phyloP scores from a whole-genome alignment of 92 coral and sea anemone species.

The Phenganax marumi region DNA sequence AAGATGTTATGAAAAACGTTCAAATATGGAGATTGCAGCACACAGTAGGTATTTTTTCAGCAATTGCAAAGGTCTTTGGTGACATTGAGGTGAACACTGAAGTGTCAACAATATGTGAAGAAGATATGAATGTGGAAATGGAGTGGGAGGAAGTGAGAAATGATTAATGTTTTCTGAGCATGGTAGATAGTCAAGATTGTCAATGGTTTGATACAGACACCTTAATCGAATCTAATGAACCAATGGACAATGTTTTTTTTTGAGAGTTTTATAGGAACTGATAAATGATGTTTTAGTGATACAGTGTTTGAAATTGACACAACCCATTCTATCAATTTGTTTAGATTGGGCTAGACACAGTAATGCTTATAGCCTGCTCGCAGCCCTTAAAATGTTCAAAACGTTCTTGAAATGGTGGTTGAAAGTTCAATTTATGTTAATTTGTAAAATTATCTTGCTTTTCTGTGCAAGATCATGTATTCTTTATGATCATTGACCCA shows the following conservation, averaged over 20 bases:
- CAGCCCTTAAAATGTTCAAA: background rate
- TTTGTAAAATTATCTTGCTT: slow-evolving; percentile 39
- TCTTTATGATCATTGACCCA: slow-evolving; percentile 58
- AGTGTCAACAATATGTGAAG: background rate
- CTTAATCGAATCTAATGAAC: slow-evolving; percentile 5
- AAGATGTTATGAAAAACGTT: slow-evolving; percentile 29
- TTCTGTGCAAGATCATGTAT: slow-evolving; percentile 44
- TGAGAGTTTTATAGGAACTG: background rate
- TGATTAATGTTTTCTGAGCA: slow-evolving; percentile 35
- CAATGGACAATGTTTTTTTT: slow-evolving; percentile 15
- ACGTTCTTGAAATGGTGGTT: background rate
- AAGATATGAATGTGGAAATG: slow-evolving; percentile 19
- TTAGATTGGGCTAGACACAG: background rate
- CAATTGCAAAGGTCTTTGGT: slow-evolving; percentile 30
- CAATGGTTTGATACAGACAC: slow-evolving; percentile 12
- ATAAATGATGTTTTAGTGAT: background rate
- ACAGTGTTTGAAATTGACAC: too few species aligned
- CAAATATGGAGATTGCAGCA: slow-evolving; percentile 53
- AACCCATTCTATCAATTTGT: too few species aligned
- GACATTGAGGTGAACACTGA: slow-evolving; percentile 39
- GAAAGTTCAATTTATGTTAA: background rate
- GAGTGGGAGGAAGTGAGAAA: slow-evolving; percentile 40
- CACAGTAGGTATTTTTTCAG: slow-evolving; percentile 20
- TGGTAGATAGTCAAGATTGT: slow-evolving; percentile 25
- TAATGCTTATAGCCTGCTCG: too few species aligned